phyloP scores from a whole-genome alignment of 2,888 invertebrate genomes.

The Microplitis manilae region DNA sequence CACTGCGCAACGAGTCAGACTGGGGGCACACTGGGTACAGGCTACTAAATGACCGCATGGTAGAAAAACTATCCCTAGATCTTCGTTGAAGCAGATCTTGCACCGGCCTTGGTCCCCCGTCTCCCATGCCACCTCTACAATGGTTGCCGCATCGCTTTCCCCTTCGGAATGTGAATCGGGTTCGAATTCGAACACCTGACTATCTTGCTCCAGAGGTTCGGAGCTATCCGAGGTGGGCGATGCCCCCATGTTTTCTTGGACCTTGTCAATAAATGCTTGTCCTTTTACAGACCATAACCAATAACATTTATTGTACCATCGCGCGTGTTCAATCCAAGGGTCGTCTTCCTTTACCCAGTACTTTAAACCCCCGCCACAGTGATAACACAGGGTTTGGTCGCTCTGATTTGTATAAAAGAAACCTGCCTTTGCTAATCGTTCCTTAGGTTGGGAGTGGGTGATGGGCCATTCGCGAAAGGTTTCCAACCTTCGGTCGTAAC shows the following conservation, averaged over 20 bases:
- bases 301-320: constrained; percentile 90
- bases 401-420: constrained; percentile 92
- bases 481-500: constrained; percentile 79
- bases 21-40: not conserved
- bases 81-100: not conserved
- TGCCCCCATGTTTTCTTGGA: constrained; percentile 52
- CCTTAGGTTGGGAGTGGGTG: constrained; percentile 84
- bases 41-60: not conserved
- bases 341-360: constrained; percentile 94
- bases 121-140: no score
- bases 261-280: constrained; percentile 81
- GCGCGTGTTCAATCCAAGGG: constrained; percentile 95
- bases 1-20: not conserved
- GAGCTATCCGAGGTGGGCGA: rapidly evolving
- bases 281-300: constrained; percentile 88
- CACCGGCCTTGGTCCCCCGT: not conserved
- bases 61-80: not conserved
- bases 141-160: no score
- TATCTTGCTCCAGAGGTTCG: no score
- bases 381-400: constrained; percentile 93
- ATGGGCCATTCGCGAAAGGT: constrained; percentile 88
- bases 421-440: constrained; percentile 88
- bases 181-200: no score
- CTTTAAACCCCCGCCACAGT: constrained; percentile 93
- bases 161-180: no score